Percentiles rank a stretch among this genome's conserved stretches.
Evolutionary conservation across 2,888 invertebrate genomes (phyloP).

Genomic region (Chloroclystis v-ata): DNA sequence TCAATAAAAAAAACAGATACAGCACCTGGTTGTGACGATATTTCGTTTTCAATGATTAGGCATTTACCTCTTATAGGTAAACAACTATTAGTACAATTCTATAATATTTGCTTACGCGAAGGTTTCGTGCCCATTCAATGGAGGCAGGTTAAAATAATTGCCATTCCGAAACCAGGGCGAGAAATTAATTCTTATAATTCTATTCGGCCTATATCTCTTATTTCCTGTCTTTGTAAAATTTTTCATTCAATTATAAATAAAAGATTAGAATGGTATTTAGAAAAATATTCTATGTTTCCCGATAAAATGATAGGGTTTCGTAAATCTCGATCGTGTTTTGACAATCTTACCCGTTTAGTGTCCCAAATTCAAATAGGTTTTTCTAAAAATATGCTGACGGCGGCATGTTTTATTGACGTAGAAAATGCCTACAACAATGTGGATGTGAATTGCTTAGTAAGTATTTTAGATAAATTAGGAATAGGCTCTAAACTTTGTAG

Average conservation of each 20-base stretch:
- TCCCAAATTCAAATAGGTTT: conserved; percentile 5
- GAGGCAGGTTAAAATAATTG: background rate
- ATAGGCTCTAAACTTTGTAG: background rate
- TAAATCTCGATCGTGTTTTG: conserved; percentile 1
- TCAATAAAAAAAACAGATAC: conserved; percentile 2
- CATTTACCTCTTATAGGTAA: conserved; percentile 6
- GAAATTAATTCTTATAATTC: background rate
- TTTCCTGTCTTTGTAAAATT: conserved; percentile 26
- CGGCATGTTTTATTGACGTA: too few relatives aligned
- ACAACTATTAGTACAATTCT: background rate
- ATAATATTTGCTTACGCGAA: background rate
- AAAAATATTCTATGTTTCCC: conserved; percentile 4
- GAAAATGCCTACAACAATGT: too few relatives aligned
- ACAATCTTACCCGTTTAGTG: conserved; percentile 1
- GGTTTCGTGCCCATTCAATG: background rate
- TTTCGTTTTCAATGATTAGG: conserved; percentile 1
- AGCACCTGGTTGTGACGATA: conserved; percentile 6
- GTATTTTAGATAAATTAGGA: background rate
- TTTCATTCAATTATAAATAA: conserved; percentile 24
- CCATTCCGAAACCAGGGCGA: background rate
- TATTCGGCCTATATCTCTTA: background rate
- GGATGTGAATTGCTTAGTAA: background rate
- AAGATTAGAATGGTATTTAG: conserved; percentile 27
- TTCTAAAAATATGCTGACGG: background rate
- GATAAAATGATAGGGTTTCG: conserved; percentile 1